These are phyloP conservation scores for Diploscapter pachys DNA, from an alignment of 1,140 invertebrate genomes.

Conservation along the genomic window DNA sequence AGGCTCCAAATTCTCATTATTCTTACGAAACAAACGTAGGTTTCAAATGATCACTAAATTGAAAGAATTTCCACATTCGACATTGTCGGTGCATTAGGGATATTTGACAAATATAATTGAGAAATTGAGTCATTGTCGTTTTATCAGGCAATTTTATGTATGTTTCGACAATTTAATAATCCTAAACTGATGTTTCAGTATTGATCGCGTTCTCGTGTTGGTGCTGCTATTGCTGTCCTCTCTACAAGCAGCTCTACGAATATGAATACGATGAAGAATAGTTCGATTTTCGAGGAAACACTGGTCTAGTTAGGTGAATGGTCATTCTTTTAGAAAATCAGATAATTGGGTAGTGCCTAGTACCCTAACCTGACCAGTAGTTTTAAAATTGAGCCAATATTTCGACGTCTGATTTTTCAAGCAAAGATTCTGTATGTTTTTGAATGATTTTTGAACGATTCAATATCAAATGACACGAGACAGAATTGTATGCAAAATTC, in stretches of 20 bases:
- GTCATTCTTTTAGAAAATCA: no score
- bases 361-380: no score
- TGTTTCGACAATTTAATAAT: background rate
- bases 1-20: background rate
- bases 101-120: slow-evolving; percentile 26
- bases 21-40: slow-evolving; percentile 10
- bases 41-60: slow-evolving; percentile 12
- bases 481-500: no score
- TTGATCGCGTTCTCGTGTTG: slow-evolving; percentile 55
- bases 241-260: slow-evolving; percentile 53
- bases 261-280: slow-evolving; percentile 30
- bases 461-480: no score
- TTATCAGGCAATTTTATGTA: background rate
- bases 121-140: background rate
- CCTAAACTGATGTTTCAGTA: slow-evolving; percentile 42
- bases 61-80: background rate
- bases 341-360: no score
- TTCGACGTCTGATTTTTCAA: no score
- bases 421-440: no score
- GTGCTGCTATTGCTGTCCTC: slow-evolving; percentile 58
- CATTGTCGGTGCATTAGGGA: background rate
- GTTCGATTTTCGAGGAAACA: no score
- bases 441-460: no score
- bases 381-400: no score
- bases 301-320: no score